A percentile compares a stretch with the other conserved stretches of the same genome.
phyloP scores from a whole-genome alignment of 2,888 invertebrate genomes.

The Polietes domitor region DNA sequence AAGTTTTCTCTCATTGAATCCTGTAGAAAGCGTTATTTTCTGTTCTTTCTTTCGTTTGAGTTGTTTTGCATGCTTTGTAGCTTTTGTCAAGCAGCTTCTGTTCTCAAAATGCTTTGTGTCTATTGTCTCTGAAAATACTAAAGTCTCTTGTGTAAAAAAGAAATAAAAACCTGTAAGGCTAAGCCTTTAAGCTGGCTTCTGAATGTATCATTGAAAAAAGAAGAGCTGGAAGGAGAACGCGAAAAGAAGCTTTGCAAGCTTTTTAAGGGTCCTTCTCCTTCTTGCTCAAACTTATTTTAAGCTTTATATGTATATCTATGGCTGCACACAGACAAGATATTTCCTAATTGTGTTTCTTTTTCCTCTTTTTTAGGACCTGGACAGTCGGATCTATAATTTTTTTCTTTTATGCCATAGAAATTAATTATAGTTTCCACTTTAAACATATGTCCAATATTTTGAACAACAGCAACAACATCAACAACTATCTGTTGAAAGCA shows the following conservation, averaged over 20 bases:
- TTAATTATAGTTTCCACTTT: slow-evolving; percentile 77
- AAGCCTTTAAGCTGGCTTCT: slow-evolving; percentile 41
- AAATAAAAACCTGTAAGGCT: neutral
- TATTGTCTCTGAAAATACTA: slow-evolving; percentile 36
- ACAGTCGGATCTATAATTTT: slow-evolving; percentile 84
- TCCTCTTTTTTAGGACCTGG: slow-evolving; percentile 83
- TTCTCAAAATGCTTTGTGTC: slow-evolving; percentile 40
- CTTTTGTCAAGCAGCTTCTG: slow-evolving; percentile 57
- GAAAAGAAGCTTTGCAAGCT: slow-evolving; percentile 5
- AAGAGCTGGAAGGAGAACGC: neutral
- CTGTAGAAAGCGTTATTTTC: slow-evolving; percentile 62
- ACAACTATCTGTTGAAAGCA: slow-evolving; percentile 23
- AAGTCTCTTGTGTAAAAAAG: slow-evolving; percentile 32
- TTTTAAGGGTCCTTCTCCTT: neutral
- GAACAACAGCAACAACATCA: slow-evolving; percentile 64
- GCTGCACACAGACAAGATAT: slow-evolving; percentile 2
- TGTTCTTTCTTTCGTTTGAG: slow-evolving; percentile 61
- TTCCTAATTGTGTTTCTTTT: slow-evolving; percentile 58
- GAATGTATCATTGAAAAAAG: slow-evolving; percentile 19
- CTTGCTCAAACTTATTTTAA: slow-evolving; percentile 30
- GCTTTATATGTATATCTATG: slow-evolving; percentile 56
- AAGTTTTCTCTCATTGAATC: slow-evolving; percentile 78
- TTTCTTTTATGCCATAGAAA: slow-evolving; percentile 80
- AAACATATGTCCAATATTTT: slow-evolving; percentile 67
- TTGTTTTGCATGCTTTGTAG: slow-evolving; percentile 65